These are phyloP conservation scores for Scaptodrosophila lebanonensis DNA, from an alignment of 1,140 invertebrate species.

Conservation along the genomic window DNA sequence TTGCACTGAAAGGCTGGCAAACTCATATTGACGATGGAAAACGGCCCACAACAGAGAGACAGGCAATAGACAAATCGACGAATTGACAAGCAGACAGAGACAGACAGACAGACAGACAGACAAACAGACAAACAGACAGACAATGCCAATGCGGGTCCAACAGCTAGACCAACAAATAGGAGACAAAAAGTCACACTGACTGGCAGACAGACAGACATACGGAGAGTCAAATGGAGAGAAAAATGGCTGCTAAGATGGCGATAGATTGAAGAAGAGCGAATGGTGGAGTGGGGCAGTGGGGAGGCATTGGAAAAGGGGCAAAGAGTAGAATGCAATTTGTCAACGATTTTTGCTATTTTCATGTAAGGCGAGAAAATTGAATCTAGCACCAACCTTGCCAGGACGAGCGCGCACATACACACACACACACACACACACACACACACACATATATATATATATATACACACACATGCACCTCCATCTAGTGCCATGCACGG, in stretches of 20 bases:
- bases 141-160: too few relatives aligned
- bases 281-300: neutral
- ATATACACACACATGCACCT: too few relatives aligned
- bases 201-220: too few relatives aligned
- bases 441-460: neutral
- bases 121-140: too few relatives aligned
- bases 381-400: slow-evolving; percentile 24
- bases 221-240: too few relatives aligned
- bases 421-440: slow-evolving; percentile 4
- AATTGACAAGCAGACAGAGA: slow-evolving; percentile 3
- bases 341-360: slow-evolving; percentile 70
- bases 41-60: slow-evolving; percentile 12
- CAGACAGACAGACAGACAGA: neutral
- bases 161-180: too few relatives aligned
- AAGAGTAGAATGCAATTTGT: slow-evolving; percentile 61
- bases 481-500: neutral
- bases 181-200: too few relatives aligned
- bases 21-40: too few relatives aligned
- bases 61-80: too few relatives aligned
- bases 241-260: too few relatives aligned
- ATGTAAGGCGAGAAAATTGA: slow-evolving; percentile 54
- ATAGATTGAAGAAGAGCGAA: too few relatives aligned
- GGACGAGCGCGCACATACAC: slow-evolving; percentile 13
- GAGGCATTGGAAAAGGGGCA: neutral
- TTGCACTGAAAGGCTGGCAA: slow-evolving; percentile 54